Percentiles rank a stretch among this genome's conserved stretches.
These are phyloP conservation scores for Phymastichus coffea DNA, from an alignment of 1,140 invertebrate species.

Conservation along the genomic window DNA sequence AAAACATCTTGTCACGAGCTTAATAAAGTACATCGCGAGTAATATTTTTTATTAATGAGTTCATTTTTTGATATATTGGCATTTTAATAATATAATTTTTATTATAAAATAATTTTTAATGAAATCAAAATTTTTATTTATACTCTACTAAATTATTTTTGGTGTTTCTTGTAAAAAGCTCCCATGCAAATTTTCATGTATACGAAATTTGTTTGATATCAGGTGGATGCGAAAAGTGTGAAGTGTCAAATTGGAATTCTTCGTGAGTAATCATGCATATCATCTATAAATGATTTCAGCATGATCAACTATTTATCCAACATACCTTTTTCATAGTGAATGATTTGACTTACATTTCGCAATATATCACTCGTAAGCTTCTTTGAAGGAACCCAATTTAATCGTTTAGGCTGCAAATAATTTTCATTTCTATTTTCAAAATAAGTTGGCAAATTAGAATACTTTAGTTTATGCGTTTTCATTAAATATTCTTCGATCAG, in stretches of 20 bases:
- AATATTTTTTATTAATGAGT: too few relatives aligned
- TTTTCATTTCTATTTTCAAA: conserved; percentile 27
- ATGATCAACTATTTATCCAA: conserved; percentile 35
- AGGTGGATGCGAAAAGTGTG: conserved; percentile 32
- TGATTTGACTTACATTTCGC: too few relatives aligned
- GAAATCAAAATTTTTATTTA: too few relatives aligned
- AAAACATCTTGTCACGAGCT: too few relatives aligned
- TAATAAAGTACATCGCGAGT: too few relatives aligned
- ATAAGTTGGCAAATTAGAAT: conserved; percentile 35
- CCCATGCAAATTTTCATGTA: conserved; percentile 25
- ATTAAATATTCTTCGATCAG: conserved; percentile 26
- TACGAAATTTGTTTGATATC: conserved; percentile 36
- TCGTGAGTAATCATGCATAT: conserved; percentile 39
- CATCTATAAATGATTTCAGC: conserved; percentile 39
- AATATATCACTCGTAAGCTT: too few relatives aligned
- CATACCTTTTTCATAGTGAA: conserved; percentile 26
- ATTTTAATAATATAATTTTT: too few relatives aligned
- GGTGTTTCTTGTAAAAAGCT: neutral
- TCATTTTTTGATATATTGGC: too few relatives aligned
- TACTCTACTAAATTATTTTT: neutral
- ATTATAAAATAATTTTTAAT: too few relatives aligned
- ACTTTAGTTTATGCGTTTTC: conserved; percentile 30
- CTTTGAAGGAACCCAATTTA: too few relatives aligned
- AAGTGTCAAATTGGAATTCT: conserved; percentile 36
- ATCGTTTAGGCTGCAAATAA: too few relatives aligned